Base-by-base conservation (phyloP, 1,140 invertebrate genomes). In the Aphelenchoides fujianensis region DNA sequence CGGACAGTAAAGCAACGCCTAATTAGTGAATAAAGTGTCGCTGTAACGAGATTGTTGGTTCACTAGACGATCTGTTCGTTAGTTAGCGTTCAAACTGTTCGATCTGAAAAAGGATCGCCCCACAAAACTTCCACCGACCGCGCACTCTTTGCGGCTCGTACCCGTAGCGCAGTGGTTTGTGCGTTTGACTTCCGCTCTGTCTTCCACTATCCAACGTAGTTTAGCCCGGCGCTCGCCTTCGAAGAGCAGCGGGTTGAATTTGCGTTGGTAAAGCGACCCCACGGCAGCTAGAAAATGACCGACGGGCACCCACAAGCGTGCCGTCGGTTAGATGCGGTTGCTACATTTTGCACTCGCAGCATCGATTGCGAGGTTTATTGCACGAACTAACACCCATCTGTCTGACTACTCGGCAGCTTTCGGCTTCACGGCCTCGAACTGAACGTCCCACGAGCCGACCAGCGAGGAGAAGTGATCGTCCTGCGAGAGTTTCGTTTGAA, bases 201-300 rank as follows among this genome's bases (percentile, higher is more conserved):
- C n/a, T n/a, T n/a, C n/a, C 41, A 48, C 41, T 48, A 23, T 48
- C 41, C 41, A 48, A 48, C 41, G 41, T 48, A 48, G 41, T 48
- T 48, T 48, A 48, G 23, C 23, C 41, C 12, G 12, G 12, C 41
- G 41, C 23, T 48, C 41, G 23, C 41, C 23, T 48, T 48, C 41
- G 23, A 48, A 48, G 41, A 48, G 23, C 23, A 23, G 12, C 23
- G 12, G 41, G 41, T 48, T 23, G 41, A 48, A 48, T 48, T 48
- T 48, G 41, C 41, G 41, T 48, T 48, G 41, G 41, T 48, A 48
- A n/a, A n/a, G n/a, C n/a, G 41, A 48, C 23, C 23, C 23, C 12
- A 48, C 12, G 23, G 41, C 41, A 48, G 23, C 41, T 48, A 16
- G 41, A 23, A 48, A 48, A 48, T 48, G 41, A 23, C 41, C 23